Evolutionary conservation across 2,888 invertebrate genomes (phyloP).

Genomic region (Diaperis boleti): DNA sequence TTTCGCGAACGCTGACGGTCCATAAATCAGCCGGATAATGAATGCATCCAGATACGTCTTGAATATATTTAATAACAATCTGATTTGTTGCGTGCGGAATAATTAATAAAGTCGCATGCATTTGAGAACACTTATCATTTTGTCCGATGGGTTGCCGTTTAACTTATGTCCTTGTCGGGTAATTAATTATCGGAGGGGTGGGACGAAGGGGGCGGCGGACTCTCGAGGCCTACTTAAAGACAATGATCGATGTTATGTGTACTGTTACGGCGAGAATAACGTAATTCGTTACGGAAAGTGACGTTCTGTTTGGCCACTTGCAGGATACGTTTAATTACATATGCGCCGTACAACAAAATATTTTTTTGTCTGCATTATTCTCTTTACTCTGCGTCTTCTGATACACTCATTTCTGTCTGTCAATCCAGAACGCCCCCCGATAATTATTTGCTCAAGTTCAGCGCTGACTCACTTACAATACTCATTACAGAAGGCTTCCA

Average conservation of each 20-base stretch:
- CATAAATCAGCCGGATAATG: conserved; percentile 34
- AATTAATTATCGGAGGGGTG: conserved; percentile 43
- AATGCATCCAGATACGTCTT: conserved; percentile 33
- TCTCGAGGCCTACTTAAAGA: conserved; percentile 44
- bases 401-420: background rate
- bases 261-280: conserved; percentile 45
- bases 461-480: too few species aligned
- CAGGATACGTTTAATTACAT: conserved; percentile 2
- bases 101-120: conserved; percentile 49
- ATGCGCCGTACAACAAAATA: background rate
- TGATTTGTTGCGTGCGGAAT: conserved; percentile 46
- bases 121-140: conserved; percentile 45
- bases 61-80: conserved; percentile 38
- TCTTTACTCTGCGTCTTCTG: background rate
- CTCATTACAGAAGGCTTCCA: background rate
- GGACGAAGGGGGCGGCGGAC: background rate
- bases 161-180: conserved; percentile 40
- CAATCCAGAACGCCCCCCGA: background rate
- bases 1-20: conserved; percentile 22
- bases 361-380: background rate
- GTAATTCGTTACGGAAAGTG: conserved; percentile 48
- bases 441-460: background rate
- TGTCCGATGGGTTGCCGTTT: conserved; percentile 21
- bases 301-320: conserved; percentile 21
- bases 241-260: conserved; percentile 51